These are phyloP conservation scores for Vireo griseus DNA, from an alignment of 2,797 vertebrate genomes.

Conservation along the genomic window DNA sequence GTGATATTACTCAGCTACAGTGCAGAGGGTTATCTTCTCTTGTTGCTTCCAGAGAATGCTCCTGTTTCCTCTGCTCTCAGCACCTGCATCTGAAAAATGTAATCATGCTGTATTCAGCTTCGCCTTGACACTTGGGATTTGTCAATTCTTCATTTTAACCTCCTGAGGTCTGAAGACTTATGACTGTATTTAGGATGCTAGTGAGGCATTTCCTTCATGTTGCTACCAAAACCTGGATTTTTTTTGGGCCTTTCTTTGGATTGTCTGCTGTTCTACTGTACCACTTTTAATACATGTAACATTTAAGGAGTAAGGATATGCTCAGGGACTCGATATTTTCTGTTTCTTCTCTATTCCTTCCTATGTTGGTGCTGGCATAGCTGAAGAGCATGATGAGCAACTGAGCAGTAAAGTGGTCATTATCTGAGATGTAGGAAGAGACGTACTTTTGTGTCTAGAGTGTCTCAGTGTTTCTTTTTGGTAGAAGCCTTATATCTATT, in stretches of 20 bases:
- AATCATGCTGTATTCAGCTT: background rate
- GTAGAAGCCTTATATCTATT: background rate
- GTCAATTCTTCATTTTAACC: background rate
- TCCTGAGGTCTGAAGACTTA: background rate
- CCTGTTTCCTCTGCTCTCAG: background rate
- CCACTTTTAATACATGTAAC: background rate
- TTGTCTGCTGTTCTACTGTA: background rate
- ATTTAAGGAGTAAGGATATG: background rate
- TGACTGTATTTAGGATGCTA: background rate
- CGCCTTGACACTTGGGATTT: background rate
- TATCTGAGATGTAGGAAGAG: background rate
- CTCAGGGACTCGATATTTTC: background rate
- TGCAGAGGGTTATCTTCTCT: background rate
- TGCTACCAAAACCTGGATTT: background rate
- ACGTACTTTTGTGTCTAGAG: background rate
- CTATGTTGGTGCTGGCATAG: background rate
- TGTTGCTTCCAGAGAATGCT: background rate
- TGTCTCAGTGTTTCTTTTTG: background rate
- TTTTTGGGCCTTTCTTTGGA: background rate
- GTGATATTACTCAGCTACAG: rapidly evolving
- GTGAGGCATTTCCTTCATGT: background rate
- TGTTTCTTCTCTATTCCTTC: background rate
- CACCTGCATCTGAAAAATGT: background rate
- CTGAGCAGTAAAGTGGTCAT: background rate
- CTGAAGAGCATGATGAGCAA: background rate